Percentiles rank a stretch among this genome's conserved stretches.
These are phyloP conservation scores for Furcifer pardalis DNA, from an alignment of 2,797 vertebrate species.

Conservation along the genomic window DNA sequence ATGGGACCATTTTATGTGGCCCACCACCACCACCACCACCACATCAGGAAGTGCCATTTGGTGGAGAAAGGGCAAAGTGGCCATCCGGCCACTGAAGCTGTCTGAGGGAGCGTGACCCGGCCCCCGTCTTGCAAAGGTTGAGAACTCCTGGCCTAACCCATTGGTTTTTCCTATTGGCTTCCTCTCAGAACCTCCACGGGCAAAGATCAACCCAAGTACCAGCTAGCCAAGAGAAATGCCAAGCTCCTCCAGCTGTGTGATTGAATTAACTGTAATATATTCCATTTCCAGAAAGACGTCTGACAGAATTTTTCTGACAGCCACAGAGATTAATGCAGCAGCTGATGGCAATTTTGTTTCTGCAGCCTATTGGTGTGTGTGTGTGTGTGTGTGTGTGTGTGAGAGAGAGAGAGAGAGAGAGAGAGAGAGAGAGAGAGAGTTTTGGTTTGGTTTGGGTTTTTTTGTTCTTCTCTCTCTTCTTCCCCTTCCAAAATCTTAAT, in stretches of 20 bases:
- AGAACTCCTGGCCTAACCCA: no score
- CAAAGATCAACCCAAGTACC: neutral
- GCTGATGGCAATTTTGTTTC: constrained; percentile 4
- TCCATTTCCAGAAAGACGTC: constrained; percentile 39
- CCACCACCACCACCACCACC: no score
- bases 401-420: no score
- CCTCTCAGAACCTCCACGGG: constrained; percentile 25
- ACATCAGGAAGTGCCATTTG: no score
- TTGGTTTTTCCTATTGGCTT: constrained; percentile 16
- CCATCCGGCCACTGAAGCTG: no score
- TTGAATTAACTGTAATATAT: constrained; percentile 47
- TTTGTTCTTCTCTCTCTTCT: constrained; percentile 38
- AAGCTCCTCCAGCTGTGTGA: constrained; percentile 43
- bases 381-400: no score
- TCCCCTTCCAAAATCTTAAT: constrained; percentile 8
- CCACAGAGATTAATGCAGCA: constrained; percentile 25
- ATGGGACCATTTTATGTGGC: no score
- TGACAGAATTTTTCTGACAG: constrained; percentile 39
- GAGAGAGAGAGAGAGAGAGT: no score
- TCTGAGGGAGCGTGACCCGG: no score
- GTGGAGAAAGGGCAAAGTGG: no score
- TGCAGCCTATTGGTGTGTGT: constrained; percentile 30
- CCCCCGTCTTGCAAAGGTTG: no score
- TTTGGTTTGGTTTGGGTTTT: neutral
- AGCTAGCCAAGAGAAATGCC: constrained; percentile 9